These are phyloP conservation scores for Paraplagusia blochii DNA, from an alignment of 2,113 vertebrate genomes.

Conservation along the genomic window DNA sequence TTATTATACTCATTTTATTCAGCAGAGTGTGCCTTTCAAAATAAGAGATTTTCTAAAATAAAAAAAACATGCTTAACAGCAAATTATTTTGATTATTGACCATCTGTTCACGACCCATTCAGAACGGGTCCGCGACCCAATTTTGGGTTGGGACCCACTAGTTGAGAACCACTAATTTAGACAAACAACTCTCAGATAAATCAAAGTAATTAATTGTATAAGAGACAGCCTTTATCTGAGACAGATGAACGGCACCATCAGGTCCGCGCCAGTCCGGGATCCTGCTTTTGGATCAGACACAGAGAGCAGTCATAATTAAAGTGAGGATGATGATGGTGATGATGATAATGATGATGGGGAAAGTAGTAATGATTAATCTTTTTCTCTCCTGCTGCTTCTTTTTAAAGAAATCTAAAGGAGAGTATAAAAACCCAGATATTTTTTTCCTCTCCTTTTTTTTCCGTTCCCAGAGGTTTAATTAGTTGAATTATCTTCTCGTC, in stretches of 20 bases:
- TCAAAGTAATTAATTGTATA: constrained; percentile 22
- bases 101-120: too few species aligned
- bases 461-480: constrained; percentile 88
- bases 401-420: too few species aligned
- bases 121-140: too few species aligned
- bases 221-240: constrained; percentile 58
- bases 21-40: too few species aligned
- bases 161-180: too few species aligned
- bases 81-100: too few species aligned
- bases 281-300: constrained; percentile 53
- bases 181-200: too few species aligned
- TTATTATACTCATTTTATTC: too few species aligned
- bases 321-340: constrained; percentile 35
- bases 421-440: constrained; percentile 20
- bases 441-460: constrained; percentile 55
- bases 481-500: constrained; percentile 90
- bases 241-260: constrained; percentile 53
- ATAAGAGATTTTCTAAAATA: too few species aligned
- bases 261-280: constrained; percentile 38
- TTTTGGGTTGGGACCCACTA: too few species aligned
- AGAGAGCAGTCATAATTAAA: constrained; percentile 73
- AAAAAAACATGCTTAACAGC: too few species aligned
- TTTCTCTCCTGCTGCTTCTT: background rate
- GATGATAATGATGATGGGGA: constrained; percentile 61
- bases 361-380: constrained; percentile 68